These are phyloP conservation scores for Cyprinodon variegatus DNA, from an alignment of 2,113 vertebrate genomes.

Conservation along the genomic window DNA sequence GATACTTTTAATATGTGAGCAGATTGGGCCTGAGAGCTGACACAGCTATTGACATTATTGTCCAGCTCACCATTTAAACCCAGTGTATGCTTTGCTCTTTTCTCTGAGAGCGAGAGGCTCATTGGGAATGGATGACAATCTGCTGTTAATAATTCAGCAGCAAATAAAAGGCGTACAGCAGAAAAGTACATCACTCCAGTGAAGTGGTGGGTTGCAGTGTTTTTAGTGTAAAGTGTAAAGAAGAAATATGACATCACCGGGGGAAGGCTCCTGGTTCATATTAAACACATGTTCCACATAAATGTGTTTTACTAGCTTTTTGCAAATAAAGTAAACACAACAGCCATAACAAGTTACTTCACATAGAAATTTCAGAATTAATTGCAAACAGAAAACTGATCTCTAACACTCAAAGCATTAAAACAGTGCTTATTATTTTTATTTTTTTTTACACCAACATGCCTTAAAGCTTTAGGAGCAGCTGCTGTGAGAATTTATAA, in stretches of 20 bases:
- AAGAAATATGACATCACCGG: slow-evolving; percentile 53
- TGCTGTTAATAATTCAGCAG: slow-evolving; percentile 50
- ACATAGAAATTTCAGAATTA: slow-evolving; percentile 37
- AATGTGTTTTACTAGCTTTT: slow-evolving; percentile 37
- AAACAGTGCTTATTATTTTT: neutral
- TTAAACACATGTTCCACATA: slow-evolving; percentile 36
- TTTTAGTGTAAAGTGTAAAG: slow-evolving; percentile 15
- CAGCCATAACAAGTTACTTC: slow-evolving; percentile 11
- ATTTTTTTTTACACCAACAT: neutral
- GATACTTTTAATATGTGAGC: slow-evolving; percentile 26
- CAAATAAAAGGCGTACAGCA: slow-evolving; percentile 55
- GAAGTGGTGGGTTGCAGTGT: slow-evolving; percentile 55
- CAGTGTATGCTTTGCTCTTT: slow-evolving; percentile 2
- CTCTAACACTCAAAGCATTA: neutral
- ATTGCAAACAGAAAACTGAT: slow-evolving; percentile 16
- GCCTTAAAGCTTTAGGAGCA: slow-evolving; percentile 26
- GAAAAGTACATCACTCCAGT: slow-evolving; percentile 55
- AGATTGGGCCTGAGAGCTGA: slow-evolving; percentile 40
- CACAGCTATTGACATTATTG: slow-evolving; percentile 52
- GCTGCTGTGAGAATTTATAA: slow-evolving; percentile 33
- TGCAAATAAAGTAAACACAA: slow-evolving; percentile 19
- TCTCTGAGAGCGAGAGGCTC: slow-evolving; percentile 22
- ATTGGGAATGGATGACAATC: slow-evolving; percentile 13
- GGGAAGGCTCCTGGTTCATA: slow-evolving; percentile 19
- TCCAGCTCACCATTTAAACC: slow-evolving; percentile 20